Evolutionary conservation across 1,140 invertebrate species (phyloP).

Genomic region (Arctopsyche grandis): DNA sequence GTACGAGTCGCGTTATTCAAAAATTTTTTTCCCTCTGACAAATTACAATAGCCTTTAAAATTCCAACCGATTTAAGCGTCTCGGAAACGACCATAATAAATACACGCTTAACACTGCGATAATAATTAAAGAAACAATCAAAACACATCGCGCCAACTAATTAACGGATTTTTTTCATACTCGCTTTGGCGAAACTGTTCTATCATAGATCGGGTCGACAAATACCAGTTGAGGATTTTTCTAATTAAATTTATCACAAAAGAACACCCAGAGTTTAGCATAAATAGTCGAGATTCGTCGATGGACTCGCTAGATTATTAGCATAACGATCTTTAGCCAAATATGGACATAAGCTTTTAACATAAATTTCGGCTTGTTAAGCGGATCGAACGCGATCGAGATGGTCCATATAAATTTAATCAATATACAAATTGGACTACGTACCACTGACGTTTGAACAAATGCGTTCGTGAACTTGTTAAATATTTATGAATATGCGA

Average conservation of each 20-base stretch:
- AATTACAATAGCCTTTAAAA: no score
- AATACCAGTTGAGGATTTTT: not conserved
- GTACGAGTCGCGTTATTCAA: no score
- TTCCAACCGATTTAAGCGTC: no score
- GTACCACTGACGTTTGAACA: not conserved
- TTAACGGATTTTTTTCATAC: no score
- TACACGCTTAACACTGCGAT: not conserved
- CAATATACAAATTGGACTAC: conserved; percentile 20
- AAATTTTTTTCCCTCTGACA: no score
- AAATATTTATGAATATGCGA: conserved; percentile 2
- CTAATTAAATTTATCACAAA: conserved; percentile 22
- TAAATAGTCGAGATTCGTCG: conserved; percentile 32
- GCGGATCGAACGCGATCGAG: conserved; percentile 7
- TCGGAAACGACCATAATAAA: no score
- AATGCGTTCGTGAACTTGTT: not conserved
- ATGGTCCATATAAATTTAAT: conserved; percentile 16
- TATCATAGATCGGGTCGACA: no score
- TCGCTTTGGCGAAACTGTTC: no score
- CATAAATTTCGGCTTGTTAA: conserved; percentile 39
- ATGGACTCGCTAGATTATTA: conserved; percentile 28
- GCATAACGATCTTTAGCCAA: conserved; percentile 35
- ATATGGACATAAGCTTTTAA: conserved; percentile 41
- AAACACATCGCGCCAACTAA: conserved; percentile 6
- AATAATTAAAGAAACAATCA: conserved; percentile 18
- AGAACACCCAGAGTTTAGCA: conserved; percentile 31